Percentiles rank a stretch among this genome's conserved stretches.
phyloP scores from a whole-genome alignment of 2,888 invertebrate species.

The Catotricha subobsoleta region DNA sequence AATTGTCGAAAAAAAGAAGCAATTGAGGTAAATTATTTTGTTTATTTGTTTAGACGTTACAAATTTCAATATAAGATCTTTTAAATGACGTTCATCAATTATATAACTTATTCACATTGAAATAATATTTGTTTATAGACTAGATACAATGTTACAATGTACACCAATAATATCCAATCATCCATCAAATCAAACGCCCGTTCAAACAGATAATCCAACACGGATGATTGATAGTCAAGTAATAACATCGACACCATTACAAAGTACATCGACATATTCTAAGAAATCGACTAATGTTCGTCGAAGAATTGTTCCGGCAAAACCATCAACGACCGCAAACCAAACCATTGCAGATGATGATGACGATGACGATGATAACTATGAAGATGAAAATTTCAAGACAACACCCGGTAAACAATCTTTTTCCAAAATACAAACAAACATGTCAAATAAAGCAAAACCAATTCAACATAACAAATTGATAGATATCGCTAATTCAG shows the following conservation, averaged over 20 bases:
- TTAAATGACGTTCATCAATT: no score
- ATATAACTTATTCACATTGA: no score
- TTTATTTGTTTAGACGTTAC: neutral
- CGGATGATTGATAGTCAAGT: neutral
- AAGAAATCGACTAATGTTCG: slow-evolving; percentile 3
- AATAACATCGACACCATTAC: slow-evolving; percentile 3
- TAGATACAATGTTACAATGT: slow-evolving; percentile 3
- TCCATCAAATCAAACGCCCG: slow-evolving; percentile 1
- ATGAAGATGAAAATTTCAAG: neutral
- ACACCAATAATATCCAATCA: no score
- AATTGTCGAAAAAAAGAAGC: slow-evolving; percentile 20
- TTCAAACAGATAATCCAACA: neutral
- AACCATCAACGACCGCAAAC: neutral
- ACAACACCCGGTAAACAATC: slow-evolving; percentile 4
- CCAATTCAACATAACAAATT: neutral
- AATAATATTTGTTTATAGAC: neutral
- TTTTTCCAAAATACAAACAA: slow-evolving; percentile 2
- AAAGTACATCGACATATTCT: neutral
- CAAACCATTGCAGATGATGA: neutral
- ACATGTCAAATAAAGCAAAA: neutral
- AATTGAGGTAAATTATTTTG: neutral
- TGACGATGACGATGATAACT: slow-evolving; percentile 1
- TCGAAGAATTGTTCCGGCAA: slow-evolving; percentile 3
- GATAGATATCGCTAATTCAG: neutral
- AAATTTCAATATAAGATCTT: neutral